A percentile compares a stretch with the other conserved stretches of the same genome.
These are phyloP conservation scores for Psittacula cyanocephala DNA, from an alignment of 2,113 vertebrate genomes.

Conservation along the genomic window DNA sequence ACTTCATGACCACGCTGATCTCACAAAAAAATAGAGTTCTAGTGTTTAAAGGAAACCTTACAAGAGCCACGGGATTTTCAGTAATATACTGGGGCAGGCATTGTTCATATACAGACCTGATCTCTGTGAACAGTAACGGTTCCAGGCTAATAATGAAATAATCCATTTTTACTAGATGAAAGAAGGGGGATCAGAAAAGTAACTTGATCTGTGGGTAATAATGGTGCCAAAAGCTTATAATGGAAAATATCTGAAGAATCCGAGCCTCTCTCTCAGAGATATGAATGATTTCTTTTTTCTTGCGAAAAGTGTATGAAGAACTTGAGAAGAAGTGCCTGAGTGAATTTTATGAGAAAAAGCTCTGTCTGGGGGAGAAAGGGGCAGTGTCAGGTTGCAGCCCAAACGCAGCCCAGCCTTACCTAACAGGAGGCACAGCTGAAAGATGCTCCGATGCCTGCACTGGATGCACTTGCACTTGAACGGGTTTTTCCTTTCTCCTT, in stretches of 20 bases:
- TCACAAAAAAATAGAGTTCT: slow-evolving; percentile 23
- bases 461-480: slow-evolving; percentile 38
- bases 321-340: slow-evolving; percentile 80
- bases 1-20: neutral
- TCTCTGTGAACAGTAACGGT: slow-evolving; percentile 69
- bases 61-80: slow-evolving; percentile 29
- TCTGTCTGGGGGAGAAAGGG: slow-evolving; percentile 75
- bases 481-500: neutral
- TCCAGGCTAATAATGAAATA: slow-evolving; percentile 79
- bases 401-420: slow-evolving; percentile 52
- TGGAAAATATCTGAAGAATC: slow-evolving; percentile 81
- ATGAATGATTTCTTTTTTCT: slow-evolving; percentile 85
- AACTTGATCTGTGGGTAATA: slow-evolving; percentile 74
- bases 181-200: slow-evolving; percentile 77
- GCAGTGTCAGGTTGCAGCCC: slow-evolving; percentile 71
- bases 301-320: slow-evolving; percentile 78
- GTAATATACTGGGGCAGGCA: slow-evolving; percentile 50
- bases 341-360: slow-evolving; percentile 79
- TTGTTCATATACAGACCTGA: slow-evolving; percentile 63
- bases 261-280: slow-evolving; percentile 76
- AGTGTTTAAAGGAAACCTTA: slow-evolving; percentile 57
- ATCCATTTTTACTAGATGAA: slow-evolving; percentile 83
- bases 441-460: slow-evolving; percentile 61
- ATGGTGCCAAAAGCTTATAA: slow-evolving; percentile 76
- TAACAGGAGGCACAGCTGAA: slow-evolving; percentile 71